A percentile compares a stretch with the other conserved stretches of the same genome.
phyloP scores from a whole-genome alignment of 1,140 invertebrate genomes.

The Proales similis region DNA sequence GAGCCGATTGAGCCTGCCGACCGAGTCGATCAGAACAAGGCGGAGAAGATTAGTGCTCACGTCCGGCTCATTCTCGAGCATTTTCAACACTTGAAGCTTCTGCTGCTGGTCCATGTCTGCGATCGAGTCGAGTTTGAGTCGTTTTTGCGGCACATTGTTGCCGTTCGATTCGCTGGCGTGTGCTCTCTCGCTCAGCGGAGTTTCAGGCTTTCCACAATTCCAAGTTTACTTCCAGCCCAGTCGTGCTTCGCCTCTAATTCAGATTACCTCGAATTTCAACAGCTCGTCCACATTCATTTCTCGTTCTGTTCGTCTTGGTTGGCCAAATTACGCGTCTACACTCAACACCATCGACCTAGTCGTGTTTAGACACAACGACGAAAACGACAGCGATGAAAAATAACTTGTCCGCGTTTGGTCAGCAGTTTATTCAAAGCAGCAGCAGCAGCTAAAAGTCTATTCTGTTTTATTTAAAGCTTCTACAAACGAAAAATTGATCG shows the following conservation, averaged over 20 bases:
- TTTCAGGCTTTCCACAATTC: constrained; percentile 7
- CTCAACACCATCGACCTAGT: too few relatives aligned
- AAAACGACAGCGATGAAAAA: too few relatives aligned
- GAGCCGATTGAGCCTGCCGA: neutral
- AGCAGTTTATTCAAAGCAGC: too few relatives aligned
- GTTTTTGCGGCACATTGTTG: constrained; percentile 15
- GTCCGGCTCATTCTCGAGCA: constrained; percentile 37
- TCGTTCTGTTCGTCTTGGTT: too few relatives aligned
- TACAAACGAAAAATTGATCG: too few relatives aligned
- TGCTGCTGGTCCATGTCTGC: constrained; percentile 12
- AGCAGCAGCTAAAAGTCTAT: too few relatives aligned
- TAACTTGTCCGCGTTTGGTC: too few relatives aligned
- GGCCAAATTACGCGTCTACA: too few relatives aligned
- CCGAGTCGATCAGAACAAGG: neutral
- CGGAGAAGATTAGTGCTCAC: too few relatives aligned
- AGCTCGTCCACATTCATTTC: constrained; percentile 37
- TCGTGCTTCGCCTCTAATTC: neutral
- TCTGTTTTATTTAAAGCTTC: too few relatives aligned
- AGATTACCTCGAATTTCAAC: constrained; percentile 7
- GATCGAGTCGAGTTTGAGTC: constrained; percentile 4
- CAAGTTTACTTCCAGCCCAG: neutral
- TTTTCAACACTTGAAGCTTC: constrained; percentile 21
- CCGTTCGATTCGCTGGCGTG: neutral
- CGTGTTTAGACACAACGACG: too few relatives aligned
- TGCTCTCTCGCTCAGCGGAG: neutral